Evolutionary conservation across 2,113 vertebrate species (phyloP).

Genomic region (Dipodomys stephensi): DNA sequence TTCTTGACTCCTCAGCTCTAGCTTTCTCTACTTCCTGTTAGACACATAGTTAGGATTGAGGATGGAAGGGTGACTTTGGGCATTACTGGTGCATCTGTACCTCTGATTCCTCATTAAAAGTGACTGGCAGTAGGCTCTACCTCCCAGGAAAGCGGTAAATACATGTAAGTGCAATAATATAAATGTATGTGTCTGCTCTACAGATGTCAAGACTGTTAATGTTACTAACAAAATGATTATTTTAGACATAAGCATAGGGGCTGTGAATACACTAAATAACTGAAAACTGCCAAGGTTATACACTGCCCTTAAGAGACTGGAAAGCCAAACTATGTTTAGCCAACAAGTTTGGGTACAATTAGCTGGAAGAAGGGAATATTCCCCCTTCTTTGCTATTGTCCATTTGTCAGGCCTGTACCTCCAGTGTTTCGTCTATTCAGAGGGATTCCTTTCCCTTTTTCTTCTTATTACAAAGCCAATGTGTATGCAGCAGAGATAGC

Average conservation of each 20-base stretch:
- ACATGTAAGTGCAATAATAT: not conserved
- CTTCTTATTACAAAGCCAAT: not conserved
- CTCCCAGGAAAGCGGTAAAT: not conserved
- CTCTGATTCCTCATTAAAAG: not conserved
- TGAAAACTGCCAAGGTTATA: not conserved
- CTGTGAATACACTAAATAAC: not conserved
- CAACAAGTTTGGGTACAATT: not conserved
- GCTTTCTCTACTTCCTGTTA: not conserved
- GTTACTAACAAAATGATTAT: not conserved
- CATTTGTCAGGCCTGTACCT: not conserved
- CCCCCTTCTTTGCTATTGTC: not conserved
- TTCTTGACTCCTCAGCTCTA: too few relatives aligned
- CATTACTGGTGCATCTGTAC: not conserved
- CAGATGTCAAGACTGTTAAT: not conserved
- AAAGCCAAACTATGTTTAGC: not conserved
- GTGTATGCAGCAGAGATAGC: not conserved
- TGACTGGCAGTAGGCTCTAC: not conserved
- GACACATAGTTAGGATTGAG: accelerated
- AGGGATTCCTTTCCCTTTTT: not conserved
- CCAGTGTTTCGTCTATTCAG: not conserved
- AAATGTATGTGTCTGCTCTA: not conserved
- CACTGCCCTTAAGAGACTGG: not conserved
- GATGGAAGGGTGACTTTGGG: not conserved
- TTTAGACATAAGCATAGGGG: not conserved
- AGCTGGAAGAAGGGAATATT: not conserved